Base-by-base conservation (phyloP, 2,797 vertebrate species). In the Poliocrania exsul region DNA sequence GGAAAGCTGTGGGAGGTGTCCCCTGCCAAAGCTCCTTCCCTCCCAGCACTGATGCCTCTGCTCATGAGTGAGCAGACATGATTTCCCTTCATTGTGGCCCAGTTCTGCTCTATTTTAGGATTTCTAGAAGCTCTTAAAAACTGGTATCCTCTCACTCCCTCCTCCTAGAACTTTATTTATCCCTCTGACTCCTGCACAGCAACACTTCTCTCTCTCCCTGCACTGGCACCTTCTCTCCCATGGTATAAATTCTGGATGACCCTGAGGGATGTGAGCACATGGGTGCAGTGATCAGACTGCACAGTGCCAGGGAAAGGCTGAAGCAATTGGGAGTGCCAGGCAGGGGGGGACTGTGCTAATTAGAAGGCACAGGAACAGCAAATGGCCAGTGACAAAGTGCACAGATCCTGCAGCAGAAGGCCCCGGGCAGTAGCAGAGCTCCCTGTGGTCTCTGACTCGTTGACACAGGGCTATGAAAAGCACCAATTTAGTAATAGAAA, bases 41-140 rank as follows among this genome's bases (percentile, higher is more conserved):
- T 93, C 65, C 67, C 78, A 87, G 83, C 71, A 83, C 42, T 0
- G 2, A 44, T 64, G 83, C 69, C 78, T 91, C 67, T 78, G 78
- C 9, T 93, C 57, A n/a, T 24, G 86, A 78, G 71, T 2, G 38
- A 87, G 64, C 78, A 90, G 42, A 13, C 75, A 58, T 13, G 5
- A 38, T 51, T 89, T 37, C 92, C 94, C 38, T 23, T 84, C 56
- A 35, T 20, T 69, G 72, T 73, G 87, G 80, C 73, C 70, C 85
- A 86, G 61, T 75, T 93, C 81, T 88, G 54, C 25, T 88, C 89
- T 96, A 91, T 90, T 96, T 94, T 81, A 58, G 69, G 82, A 89
- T 80, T 90, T 88, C 75, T 54, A 93, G 70, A 88, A 88, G 79
- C 89, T 90, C 54, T 75, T 93, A 83, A 84, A 94, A 92, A 92